Percentiles rank a stretch among this genome's conserved stretches.
phyloP scores from a whole-genome alignment of 1,140 invertebrate species.

The Adoxophyes honmai region DNA sequence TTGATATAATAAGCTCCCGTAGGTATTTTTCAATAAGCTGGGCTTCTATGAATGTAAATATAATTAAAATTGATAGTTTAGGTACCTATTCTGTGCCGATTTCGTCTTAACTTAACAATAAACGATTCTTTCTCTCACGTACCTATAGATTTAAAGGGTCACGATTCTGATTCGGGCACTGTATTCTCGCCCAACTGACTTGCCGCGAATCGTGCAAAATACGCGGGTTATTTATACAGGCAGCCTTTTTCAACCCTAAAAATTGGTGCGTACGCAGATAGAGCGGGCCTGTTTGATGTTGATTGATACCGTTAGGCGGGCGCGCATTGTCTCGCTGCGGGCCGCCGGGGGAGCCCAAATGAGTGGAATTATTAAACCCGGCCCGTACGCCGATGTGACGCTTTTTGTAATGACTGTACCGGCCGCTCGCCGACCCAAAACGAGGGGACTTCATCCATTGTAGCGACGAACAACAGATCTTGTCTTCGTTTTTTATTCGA shows the following conservation, averaged over 20 bases:
- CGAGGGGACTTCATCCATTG: constrained; percentile 42
- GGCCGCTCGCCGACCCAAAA: constrained; percentile 21
- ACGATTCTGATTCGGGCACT: too few species aligned
- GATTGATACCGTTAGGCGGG: constrained; percentile 72
- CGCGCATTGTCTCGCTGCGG: constrained; percentile 53
- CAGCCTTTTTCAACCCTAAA: constrained; percentile 48
- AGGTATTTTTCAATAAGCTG: too few species aligned
- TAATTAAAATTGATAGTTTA: too few species aligned
- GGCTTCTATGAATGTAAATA: too few species aligned
- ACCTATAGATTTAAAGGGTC: too few species aligned
- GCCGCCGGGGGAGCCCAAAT: constrained; percentile 55
- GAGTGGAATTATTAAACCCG: constrained; percentile 71
- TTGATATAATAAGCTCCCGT: too few species aligned
- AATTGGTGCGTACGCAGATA: constrained; percentile 40
- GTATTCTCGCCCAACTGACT: too few species aligned
- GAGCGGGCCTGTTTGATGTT: constrained; percentile 68
- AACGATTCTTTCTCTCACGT: too few species aligned
- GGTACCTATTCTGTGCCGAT: too few species aligned
- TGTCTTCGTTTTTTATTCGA: background rate
- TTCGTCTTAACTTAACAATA: too few species aligned
- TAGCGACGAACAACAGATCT: constrained; percentile 18
- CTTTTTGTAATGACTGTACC: constrained; percentile 71
- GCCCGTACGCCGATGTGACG: constrained; percentile 54
- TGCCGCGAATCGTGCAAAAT: too few species aligned
- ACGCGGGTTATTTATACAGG: too few species aligned